These are phyloP conservation scores for Pardalotus punctatus DNA, from an alignment of 2,113 vertebrate genomes.

Conservation along the genomic window DNA sequence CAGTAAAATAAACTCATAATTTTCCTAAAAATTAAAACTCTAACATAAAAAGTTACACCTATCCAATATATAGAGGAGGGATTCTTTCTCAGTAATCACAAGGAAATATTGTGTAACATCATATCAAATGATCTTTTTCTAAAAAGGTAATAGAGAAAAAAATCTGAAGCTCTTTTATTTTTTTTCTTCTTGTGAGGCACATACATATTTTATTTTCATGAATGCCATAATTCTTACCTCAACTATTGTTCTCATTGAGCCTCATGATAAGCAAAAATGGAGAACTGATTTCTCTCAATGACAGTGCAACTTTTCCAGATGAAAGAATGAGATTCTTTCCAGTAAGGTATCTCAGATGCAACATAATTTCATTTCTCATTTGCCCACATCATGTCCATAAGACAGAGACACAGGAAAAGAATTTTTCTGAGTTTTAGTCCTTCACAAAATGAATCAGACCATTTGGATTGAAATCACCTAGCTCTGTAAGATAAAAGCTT, in stretches of 20 bases:
- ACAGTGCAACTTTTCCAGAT: neutral
- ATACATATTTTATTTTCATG: neutral
- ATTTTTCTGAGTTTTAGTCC: neutral
- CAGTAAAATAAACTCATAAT: neutral
- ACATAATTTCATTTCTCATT: neutral
- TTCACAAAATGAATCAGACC: neutral
- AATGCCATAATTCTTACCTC: neutral
- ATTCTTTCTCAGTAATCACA: neutral
- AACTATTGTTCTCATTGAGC: neutral
- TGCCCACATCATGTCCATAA: neutral
- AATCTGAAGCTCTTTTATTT: neutral
- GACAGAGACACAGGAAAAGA: accelerated
- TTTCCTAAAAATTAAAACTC: neutral
- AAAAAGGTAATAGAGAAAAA: neutral
- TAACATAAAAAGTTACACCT: neutral
- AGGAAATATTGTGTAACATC: neutral
- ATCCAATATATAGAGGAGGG: neutral
- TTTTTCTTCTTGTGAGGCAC: neutral
- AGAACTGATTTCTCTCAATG: neutral
- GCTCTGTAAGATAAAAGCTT: neutral
- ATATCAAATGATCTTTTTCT: neutral
- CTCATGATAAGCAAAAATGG: neutral
- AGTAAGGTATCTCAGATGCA: neutral
- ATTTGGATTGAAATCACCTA: neutral
- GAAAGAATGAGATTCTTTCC: neutral